These are phyloP conservation scores for Poicephalus meyeri DNA, from an alignment of 2,113 vertebrate species.

Conservation along the genomic window DNA sequence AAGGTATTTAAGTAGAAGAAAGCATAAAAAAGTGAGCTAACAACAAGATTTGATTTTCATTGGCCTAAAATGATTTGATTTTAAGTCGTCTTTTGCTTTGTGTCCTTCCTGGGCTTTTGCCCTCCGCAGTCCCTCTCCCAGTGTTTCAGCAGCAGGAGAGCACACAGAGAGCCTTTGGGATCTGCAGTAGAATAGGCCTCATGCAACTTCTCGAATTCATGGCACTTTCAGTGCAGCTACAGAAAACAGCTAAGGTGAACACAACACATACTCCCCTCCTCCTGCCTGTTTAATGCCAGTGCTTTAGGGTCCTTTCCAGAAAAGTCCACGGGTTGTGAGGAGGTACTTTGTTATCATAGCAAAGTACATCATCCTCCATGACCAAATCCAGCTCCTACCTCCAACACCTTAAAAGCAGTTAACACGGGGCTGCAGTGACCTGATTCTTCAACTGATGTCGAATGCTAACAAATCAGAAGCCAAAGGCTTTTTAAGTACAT, in stretches of 20 bases:
- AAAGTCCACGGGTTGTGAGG: neutral
- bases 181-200: neutral
- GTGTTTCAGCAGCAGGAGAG: neutral
- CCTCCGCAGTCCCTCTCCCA: neutral
- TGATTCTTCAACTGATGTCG: neutral
- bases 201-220: neutral
- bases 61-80: neutral
- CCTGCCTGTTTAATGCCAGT: neutral
- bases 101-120: neutral
- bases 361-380: neutral
- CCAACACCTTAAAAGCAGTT: neutral
- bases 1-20: neutral
- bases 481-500: neutral
- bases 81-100: neutral
- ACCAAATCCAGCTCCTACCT: neutral
- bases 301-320: neutral
- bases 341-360: neutral
- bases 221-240: neutral
- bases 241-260: neutral
- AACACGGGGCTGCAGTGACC: neutral
- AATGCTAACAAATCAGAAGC: neutral
- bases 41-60: neutral
- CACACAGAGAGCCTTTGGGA: neutral
- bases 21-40: neutral
- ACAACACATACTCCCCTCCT: neutral